phyloP scores from a whole-genome alignment of 2,888 invertebrate genomes.

The Nomada fabriciana region DNA sequence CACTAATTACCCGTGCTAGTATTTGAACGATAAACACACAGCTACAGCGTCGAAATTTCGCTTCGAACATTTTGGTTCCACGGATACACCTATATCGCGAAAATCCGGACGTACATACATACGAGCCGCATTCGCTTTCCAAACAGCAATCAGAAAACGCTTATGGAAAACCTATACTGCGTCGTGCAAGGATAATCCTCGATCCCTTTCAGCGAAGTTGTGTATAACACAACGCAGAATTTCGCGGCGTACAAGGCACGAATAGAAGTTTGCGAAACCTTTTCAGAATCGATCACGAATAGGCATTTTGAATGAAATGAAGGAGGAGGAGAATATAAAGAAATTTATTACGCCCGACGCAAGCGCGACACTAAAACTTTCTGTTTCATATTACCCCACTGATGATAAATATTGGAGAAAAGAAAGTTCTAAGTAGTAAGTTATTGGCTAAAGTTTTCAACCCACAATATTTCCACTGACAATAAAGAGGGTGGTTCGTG shows the following conservation, averaged over 20 bases:
- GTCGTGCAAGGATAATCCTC: constrained; percentile 30
- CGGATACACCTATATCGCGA: constrained; percentile 19
- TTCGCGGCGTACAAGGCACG: neutral
- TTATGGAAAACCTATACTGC: constrained; percentile 53
- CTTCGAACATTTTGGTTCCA: constrained; percentile 1
- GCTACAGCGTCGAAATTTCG: constrained; percentile 18
- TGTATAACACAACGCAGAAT: constrained; percentile 1
- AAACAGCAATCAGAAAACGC: constrained; percentile 51
- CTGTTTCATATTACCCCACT: neutral
- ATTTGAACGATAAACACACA: constrained; percentile 44
- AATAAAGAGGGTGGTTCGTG: constrained; percentile 45
- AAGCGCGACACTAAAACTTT: neutral
- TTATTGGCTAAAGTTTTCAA: constrained; percentile 34
- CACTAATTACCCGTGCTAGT: constrained; percentile 29
- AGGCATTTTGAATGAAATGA: neutral
- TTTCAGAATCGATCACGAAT: neutral
- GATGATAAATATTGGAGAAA: neutral
- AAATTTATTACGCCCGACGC: neutral
- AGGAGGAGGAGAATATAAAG: neutral
- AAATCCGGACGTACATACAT: constrained; percentile 8
- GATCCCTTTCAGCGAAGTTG: neutral
- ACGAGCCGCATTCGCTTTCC: constrained; percentile 28
- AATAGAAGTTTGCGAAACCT: constrained; percentile 6
- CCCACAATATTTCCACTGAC: constrained; percentile 22
- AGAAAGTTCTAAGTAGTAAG: neutral